Percentiles rank a stretch among this genome's conserved stretches.
Conservation (phyloP, 1,140 invertebrate species). For the Eubasilissa regina region DNA sequence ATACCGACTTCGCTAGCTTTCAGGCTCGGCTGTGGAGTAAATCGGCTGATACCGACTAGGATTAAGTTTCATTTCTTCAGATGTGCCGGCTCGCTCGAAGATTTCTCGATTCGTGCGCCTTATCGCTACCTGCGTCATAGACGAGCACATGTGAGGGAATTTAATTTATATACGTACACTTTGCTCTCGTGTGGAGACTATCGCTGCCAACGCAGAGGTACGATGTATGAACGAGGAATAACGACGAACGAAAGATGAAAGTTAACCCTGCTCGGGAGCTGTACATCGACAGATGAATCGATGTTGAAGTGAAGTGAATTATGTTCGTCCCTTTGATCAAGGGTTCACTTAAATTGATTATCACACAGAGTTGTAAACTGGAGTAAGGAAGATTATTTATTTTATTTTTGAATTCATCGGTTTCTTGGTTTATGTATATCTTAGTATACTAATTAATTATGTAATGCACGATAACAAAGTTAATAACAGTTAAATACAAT, state of each 20-base stretch:
- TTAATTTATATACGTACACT: neutral
- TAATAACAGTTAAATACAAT: no score
- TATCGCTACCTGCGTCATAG: constrained; percentile 23
- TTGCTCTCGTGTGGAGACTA: constrained; percentile 9
- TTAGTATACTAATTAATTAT: no score
- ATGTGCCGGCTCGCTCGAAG: neutral
- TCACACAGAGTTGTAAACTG: no score
- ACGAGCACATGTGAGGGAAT: neutral
- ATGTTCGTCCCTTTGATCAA: neutral
- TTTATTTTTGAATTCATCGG: no score
- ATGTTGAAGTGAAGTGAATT: neutral
- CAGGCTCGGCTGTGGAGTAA: constrained; percentile 8
- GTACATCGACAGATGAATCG: neutral
- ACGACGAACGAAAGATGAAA: constrained; percentile 5
- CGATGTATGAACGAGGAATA: neutral
- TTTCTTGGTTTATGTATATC: no score
- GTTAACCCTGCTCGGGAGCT: no score
- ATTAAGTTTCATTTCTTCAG: constrained; percentile 33
- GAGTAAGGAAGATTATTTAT: no score
- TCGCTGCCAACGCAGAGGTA: neutral
- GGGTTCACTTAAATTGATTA: no score
- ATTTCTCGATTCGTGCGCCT: neutral
- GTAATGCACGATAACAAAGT: no score
- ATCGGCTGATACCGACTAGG: constrained; percentile 5
- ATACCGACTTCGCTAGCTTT: constrained; percentile 26